Percentiles rank a stretch among this genome's conserved stretches.
These are phyloP conservation scores for Penaeus indicus DNA, from an alignment of 1,140 invertebrate species.

Conservation along the genomic window DNA sequence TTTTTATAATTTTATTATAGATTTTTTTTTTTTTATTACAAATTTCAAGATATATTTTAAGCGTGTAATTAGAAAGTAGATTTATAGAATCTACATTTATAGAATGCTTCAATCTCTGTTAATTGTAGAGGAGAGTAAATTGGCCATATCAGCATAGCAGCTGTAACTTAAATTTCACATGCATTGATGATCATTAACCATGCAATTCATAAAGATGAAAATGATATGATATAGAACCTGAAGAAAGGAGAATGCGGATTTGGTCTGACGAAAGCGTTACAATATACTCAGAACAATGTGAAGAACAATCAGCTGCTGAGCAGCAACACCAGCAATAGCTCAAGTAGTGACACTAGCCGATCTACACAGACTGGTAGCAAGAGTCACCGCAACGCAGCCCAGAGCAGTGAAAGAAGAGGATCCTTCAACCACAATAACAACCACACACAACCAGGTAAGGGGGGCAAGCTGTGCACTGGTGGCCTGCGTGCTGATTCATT, in stretches of 20 bases:
- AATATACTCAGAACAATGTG: slow-evolving; percentile 31
- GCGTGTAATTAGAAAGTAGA: too few species aligned
- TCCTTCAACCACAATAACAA: slow-evolving; percentile 48
- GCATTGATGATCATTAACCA: too few species aligned
- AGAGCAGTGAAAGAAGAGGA: slow-evolving; percentile 21
- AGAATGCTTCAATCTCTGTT: too few species aligned
- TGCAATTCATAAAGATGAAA: too few species aligned
- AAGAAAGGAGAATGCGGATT: neutral
- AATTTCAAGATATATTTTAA: too few species aligned
- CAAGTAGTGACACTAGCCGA: slow-evolving; percentile 55
- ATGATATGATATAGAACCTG: too few species aligned
- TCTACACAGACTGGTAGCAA: slow-evolving; percentile 17
- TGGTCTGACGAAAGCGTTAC: neutral
- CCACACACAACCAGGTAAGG: slow-evolving; percentile 49
- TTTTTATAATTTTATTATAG: too few species aligned
- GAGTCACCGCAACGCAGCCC: slow-evolving; percentile 3
- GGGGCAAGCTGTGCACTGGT: neutral
- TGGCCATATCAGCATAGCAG: too few species aligned
- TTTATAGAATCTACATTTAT: too few species aligned
- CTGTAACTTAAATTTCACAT: too few species aligned
- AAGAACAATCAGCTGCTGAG: slow-evolving; percentile 48
- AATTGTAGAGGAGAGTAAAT: too few species aligned
- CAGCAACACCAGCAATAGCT: slow-evolving; percentile 58
- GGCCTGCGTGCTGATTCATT: neutral
- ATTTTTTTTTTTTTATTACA: too few species aligned